phyloP scores from a whole-genome alignment of 2,113 vertebrate species.

The Vulpes ferrilata region DNA sequence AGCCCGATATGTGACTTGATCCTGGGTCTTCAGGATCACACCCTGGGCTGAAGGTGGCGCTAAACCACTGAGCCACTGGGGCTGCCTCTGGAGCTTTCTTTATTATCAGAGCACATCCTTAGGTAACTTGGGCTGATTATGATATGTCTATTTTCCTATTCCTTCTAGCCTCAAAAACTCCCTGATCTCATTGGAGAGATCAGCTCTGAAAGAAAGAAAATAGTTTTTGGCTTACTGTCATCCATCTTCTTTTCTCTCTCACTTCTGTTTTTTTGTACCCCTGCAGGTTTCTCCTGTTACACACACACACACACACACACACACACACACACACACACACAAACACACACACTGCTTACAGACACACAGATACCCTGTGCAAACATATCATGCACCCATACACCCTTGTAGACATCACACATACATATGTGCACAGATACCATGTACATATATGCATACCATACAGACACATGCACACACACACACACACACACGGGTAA shows the following conservation, averaged over 20 bases:
- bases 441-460: not conserved
- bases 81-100: not conserved
- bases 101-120: not conserved
- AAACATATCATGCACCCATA: not conserved
- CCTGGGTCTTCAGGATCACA: too few species aligned
- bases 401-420: not conserved
- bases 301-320: not conserved
- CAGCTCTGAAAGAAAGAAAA: not conserved
- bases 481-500: not conserved
- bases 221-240: not conserved
- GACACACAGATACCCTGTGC: not conserved
- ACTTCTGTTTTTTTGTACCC: not conserved
- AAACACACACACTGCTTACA: not conserved
- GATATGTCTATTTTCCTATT: not conserved
- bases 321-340: not conserved
- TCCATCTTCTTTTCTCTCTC: not conserved
- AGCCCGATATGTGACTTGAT: too few species aligned
- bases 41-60: too few species aligned
- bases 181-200: not conserved
- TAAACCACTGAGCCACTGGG: too few species aligned
- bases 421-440: not conserved
- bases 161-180: not conserved
- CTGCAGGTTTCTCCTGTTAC: not conserved
- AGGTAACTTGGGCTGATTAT: not conserved
- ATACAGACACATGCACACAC: not conserved